These are phyloP conservation scores for Spodoptera exigua DNA, from an alignment of 2,888 invertebrate species.

Conservation along the genomic window DNA sequence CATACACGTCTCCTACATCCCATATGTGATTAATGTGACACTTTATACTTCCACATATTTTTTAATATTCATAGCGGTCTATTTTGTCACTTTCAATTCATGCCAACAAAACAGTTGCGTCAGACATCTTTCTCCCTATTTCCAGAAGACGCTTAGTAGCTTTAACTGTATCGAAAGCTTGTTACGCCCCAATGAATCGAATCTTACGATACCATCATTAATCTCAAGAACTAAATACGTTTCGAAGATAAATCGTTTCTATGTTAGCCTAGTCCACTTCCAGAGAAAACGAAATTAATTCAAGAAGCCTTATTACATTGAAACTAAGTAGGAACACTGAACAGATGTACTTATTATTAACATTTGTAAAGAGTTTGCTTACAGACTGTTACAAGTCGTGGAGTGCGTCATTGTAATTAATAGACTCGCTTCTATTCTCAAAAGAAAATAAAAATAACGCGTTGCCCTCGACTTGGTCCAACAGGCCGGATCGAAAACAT, in stretches of 20 bases:
- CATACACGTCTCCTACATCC: slow-evolving; percentile 5
- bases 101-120: background rate
- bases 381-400: slow-evolving; percentile 64
- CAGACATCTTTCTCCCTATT: slow-evolving; percentile 24
- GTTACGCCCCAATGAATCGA: slow-evolving; percentile 48
- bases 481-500: slow-evolving; percentile 75
- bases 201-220: slow-evolving; percentile 43
- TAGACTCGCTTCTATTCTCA: slow-evolving; percentile 83
- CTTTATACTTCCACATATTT: slow-evolving; percentile 6
- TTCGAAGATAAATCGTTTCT: slow-evolving; percentile 43
- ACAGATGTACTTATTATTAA: slow-evolving; percentile 70
- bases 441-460: slow-evolving; percentile 86
- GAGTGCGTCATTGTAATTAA: slow-evolving; percentile 87
- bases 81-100: slow-evolving; percentile 15
- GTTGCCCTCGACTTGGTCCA: slow-evolving; percentile 69
- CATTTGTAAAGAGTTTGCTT: slow-evolving; percentile 64
- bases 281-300: slow-evolving; percentile 50
- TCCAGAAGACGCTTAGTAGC: slow-evolving; percentile 24
- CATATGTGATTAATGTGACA: background rate
- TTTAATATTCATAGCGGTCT: background rate
- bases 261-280: slow-evolving; percentile 47
- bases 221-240: slow-evolving; percentile 38
- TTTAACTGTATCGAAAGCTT: slow-evolving; percentile 36
- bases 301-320: slow-evolving; percentile 54
- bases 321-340: slow-evolving; percentile 65